Conservation (phyloP, 2,888 invertebrate species). For the Nymphalis c-album region DNA sequence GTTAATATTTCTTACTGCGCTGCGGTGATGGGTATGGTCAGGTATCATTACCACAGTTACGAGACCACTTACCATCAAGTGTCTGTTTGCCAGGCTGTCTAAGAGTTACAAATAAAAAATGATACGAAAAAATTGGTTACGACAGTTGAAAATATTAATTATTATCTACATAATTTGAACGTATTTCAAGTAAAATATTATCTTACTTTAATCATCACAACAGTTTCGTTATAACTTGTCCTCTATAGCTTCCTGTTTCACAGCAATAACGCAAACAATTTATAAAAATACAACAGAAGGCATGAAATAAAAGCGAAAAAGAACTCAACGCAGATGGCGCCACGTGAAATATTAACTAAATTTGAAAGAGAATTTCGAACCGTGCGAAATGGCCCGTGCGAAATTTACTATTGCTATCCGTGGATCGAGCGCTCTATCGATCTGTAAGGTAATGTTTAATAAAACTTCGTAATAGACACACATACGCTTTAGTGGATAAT, state of each 20-base stretch:
- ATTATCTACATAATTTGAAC: neutral
- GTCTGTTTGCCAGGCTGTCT: too few relatives aligned
- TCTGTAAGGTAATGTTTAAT: neutral
- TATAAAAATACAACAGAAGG: constrained; percentile 34
- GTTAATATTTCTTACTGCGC: too few relatives aligned
- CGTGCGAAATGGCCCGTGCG: constrained; percentile 56
- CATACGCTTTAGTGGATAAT: neutral
- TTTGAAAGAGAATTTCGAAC: constrained; percentile 62
- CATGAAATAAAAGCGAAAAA: constrained; percentile 51
- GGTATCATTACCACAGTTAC: too few relatives aligned
- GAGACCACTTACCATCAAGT: too few relatives aligned
- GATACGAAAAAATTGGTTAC: too few relatives aligned
- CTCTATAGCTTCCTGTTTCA: neutral
- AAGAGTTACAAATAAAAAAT: too few relatives aligned
- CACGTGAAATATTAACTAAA: constrained; percentile 73
- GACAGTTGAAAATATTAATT: too few relatives aligned
- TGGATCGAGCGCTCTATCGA: constrained; percentile 38
- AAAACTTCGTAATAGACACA: neutral
- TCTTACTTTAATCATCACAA: neutral
- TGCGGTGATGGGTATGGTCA: too few relatives aligned
- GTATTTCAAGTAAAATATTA: neutral
- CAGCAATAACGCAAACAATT: constrained; percentile 31
- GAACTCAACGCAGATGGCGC: constrained; percentile 68
- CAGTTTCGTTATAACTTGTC: neutral
- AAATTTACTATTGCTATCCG: constrained; percentile 66